These are phyloP conservation scores for Semicossyphus pulcher DNA, from an alignment of 2,113 vertebrate genomes.

Conservation along the genomic window DNA sequence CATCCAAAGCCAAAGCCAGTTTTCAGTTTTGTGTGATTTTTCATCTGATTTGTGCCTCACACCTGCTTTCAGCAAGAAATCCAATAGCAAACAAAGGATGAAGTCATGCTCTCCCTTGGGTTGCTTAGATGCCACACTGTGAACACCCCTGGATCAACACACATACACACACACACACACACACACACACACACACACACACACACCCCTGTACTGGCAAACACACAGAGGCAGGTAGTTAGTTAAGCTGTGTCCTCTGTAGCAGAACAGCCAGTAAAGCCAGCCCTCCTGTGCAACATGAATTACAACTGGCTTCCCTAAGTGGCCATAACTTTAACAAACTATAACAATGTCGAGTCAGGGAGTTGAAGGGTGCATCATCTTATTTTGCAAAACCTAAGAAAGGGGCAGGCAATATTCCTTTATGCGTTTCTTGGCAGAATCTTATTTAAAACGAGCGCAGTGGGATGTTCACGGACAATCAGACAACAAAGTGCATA, in stretches of 20 bases:
- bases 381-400: slow-evolving; percentile 7
- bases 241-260: slow-evolving; percentile 13
- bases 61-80: slow-evolving; percentile 29
- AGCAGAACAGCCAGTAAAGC: slow-evolving; percentile 12
- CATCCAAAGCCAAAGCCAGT: not conserved
- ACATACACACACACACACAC: not conserved
- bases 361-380: not conserved
- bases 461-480: slow-evolving; percentile 12
- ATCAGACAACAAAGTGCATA: not conserved
- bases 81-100: slow-evolving; percentile 50
- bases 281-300: slow-evolving; percentile 10
- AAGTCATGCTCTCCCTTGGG: slow-evolving; percentile 54
- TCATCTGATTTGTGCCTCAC: slow-evolving; percentile 9
- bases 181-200: slow-evolving; percentile 1
- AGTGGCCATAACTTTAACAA: slow-evolving; percentile 43
- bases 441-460: not conserved
- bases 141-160: slow-evolving; percentile 10
- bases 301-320: slow-evolving; percentile 20
- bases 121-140: slow-evolving; percentile 31
- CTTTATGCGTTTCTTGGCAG: not conserved
- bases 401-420: slow-evolving; percentile 8
- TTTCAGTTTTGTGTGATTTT: not conserved
- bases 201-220: slow-evolving; percentile 18
- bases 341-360: slow-evolving; percentile 39
- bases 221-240: slow-evolving; percentile 15